Evolutionary conservation across 1,140 invertebrate species (phyloP), one percentile per base, ranked within the genome.

Genomic region (Lycorma delicatula): DNA sequence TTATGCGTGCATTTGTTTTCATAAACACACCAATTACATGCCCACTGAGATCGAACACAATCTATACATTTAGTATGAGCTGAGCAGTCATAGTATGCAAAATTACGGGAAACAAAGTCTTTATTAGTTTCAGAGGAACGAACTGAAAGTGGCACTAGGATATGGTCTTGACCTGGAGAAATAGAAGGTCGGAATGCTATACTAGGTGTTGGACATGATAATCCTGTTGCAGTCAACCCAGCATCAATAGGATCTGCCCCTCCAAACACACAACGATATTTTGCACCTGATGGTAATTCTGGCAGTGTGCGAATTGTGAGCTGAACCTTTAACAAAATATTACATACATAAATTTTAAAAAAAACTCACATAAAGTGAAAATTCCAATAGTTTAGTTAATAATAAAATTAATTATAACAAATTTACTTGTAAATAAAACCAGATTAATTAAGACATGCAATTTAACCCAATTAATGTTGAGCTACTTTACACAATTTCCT

Each of bases 11-110:
- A 98, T 67, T 84, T 86, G 71, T 97, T 97, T 65, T 95, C 91
- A 70, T 92, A 93, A 50, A 97, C 87, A 74, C 95, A 97, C 95
- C 95, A 96, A 67, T 90, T 93, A 67, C 92, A 96, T 2, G 85
- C 84, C 92, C 92, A 96, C 62, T 88, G 83, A 53, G 89, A 89
- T 65, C 82, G 83, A 3, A 94, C 89, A 72, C 92, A 96, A 29
- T 86, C 82, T 41, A 83, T 81, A 71, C 92, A 95, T 63, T 87
- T 90, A 11, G 77, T 83, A 70, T 97, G 93, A 56, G 84, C 81
- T 6, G 85, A 85, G 70, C 95, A 98, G 72, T 97, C 92, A 72
- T 91, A 98, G 70, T 91, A 97, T 12, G 91, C 91, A 73, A 97
- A 97, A 71, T 87, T 87, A 50, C 87, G 78, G 1, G 89, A 92